phyloP scores from a whole-genome alignment of 1,140 invertebrate species.

The Neodiprion pinetum region DNA sequence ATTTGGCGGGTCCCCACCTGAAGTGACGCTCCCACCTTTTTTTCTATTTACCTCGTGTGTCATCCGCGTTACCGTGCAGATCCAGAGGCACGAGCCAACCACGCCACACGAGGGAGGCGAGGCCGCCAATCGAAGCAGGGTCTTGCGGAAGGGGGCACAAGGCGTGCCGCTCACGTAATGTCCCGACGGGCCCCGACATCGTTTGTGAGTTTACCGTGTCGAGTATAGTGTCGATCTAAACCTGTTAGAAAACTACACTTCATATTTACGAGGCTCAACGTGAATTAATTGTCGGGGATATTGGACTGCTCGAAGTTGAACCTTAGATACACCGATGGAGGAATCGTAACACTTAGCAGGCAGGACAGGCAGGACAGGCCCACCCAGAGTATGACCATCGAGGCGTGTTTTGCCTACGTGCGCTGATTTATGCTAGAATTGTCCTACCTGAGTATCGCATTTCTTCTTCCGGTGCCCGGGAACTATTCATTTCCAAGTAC shows the following conservation, averaged over 20 bases:
- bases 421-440: neutral
- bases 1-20: constrained; percentile 51
- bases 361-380: neutral
- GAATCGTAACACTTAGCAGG: neutral
- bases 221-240: neutral
- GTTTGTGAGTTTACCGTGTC: neutral
- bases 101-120: neutral
- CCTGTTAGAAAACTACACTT: constrained; percentile 1
- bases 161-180: neutral
- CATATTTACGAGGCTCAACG: neutral
- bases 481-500: too few relatives aligned
- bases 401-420: neutral
- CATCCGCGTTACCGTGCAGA: constrained; percentile 31
- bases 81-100: constrained; percentile 14
- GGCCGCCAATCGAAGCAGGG: neutral
- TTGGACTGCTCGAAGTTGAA: neutral
- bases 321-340: neutral
- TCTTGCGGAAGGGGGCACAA: neutral
- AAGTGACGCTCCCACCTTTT: constrained; percentile 39
- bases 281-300: neutral
- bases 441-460: too few relatives aligned
- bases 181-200: neutral
- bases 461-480: too few relatives aligned
- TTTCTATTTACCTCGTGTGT: constrained; percentile 46
- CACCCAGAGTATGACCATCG: neutral